A percentile compares a stretch with the other conserved stretches of the same genome.
Conservation (phyloP, 1,140 invertebrate species). For the Archegozetes longisetosus region DNA sequence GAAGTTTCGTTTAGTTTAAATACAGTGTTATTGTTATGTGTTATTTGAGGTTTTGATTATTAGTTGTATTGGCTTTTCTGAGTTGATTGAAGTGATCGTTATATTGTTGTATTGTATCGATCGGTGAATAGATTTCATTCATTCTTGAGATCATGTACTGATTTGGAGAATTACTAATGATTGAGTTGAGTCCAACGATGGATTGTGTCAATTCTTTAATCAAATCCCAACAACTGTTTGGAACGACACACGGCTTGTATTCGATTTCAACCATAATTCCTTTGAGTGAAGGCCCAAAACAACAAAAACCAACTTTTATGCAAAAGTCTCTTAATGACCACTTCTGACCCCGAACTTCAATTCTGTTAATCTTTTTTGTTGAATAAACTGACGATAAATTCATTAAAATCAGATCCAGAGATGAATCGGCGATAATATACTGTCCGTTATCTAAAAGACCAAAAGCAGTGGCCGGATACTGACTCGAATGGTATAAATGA, state of each 20-base stretch:
- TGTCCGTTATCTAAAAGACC: constrained; percentile 56
- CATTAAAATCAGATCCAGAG: constrained; percentile 81
- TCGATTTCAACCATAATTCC: constrained; percentile 81
- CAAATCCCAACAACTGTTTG: constrained; percentile 73
- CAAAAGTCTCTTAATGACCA: constrained; percentile 88
- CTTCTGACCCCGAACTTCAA: constrained; percentile 78
- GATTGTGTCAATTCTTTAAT: constrained; percentile 82
- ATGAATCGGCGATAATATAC: constrained; percentile 67
- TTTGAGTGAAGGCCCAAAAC: constrained; percentile 82
- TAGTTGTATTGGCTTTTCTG: constrained; percentile 39
- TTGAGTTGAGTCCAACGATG: constrained; percentile 52
- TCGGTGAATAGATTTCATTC: constrained; percentile 57
- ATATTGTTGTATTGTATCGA: constrained; percentile 87
- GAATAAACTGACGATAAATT: constrained; percentile 71
- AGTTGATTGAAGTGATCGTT: constrained; percentile 83
- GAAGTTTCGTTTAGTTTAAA: no score
- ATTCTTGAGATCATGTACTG: constrained; percentile 45
- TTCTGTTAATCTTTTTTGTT: constrained; percentile 61
- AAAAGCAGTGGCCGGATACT: constrained; percentile 85
- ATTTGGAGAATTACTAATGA: constrained; percentile 8
- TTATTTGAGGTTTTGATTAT: neutral
- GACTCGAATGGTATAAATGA: constrained; percentile 83
- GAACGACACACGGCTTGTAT: constrained; percentile 74
- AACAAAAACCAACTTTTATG: constrained; percentile 80
- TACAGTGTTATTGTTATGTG: neutral